These are phyloP conservation scores for Orchesella flavescens DNA, from an alignment of 2,888 invertebrate species.

Conservation along the genomic window DNA sequence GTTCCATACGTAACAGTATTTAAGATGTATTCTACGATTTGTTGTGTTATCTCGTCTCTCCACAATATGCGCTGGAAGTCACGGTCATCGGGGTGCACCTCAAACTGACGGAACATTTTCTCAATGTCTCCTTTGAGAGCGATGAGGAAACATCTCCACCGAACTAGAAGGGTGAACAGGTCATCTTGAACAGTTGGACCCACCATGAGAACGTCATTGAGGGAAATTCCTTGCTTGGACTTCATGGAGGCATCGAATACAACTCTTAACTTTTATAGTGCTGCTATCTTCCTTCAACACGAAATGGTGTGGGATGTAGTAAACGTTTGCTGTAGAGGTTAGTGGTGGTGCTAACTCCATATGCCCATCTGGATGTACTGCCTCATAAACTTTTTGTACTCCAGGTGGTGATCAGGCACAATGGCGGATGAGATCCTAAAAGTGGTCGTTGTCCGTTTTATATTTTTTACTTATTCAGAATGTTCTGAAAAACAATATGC, in stretches of 20 bases:
- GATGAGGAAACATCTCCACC: constrained; percentile 72
- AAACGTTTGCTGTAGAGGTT: no score
- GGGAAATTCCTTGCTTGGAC: constrained; percentile 65
- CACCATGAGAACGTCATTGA: constrained; percentile 73
- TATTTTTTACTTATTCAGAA: no score
- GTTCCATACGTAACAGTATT: constrained; percentile 73
- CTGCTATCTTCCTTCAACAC: constrained; percentile 55
- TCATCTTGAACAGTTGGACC: constrained; percentile 73
- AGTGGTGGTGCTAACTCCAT: constrained; percentile 14
- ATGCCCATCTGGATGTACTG: constrained; percentile 43
- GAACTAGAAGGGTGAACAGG: constrained; percentile 72
- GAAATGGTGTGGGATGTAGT: constrained; percentile 65
- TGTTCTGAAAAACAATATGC: no score
- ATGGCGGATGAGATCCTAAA: no score
- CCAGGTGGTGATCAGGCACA: constrained; percentile 4
- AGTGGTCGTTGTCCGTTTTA: no score
- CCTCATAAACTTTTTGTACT: constrained; percentile 47
- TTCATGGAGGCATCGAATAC: constrained; percentile 62
- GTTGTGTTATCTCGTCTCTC: constrained; percentile 69
- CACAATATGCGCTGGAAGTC: constrained; percentile 74
- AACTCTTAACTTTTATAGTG: constrained; percentile 62
- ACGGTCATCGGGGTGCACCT: constrained; percentile 70
- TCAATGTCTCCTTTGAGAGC: constrained; percentile 73
- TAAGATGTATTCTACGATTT: constrained; percentile 65
- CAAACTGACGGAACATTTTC: constrained; percentile 74